Evolutionary conservation across 1,140 invertebrate genomes (phyloP).

Genomic region (Drosophila nigrodunni): DNA sequence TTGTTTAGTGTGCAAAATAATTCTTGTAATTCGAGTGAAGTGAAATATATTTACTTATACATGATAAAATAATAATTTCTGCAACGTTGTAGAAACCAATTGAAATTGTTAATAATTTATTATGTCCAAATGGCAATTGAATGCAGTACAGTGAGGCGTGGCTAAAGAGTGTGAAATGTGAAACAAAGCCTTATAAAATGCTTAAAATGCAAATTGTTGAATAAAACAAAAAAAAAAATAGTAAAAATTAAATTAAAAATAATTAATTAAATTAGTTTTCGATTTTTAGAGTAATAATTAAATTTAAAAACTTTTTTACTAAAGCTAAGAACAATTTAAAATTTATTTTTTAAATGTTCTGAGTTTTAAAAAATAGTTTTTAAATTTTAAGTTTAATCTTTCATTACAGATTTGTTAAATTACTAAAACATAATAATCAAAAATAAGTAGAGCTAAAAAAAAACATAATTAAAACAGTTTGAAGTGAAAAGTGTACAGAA

Average conservation of each 20-base stretch:
- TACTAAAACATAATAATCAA: not conserved
- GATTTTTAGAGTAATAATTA: no score
- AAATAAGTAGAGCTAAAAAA: conserved; percentile 1
- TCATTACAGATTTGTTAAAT: no score
- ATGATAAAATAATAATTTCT: conserved; percentile 1
- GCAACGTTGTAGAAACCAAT: conserved; percentile 12
- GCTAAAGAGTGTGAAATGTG: not conserved
- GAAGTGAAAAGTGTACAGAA: conserved; percentile 11
- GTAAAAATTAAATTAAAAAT: not conserved
- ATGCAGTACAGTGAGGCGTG: conserved; percentile 18
- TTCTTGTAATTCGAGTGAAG: conserved; percentile 27
- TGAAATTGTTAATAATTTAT: conserved; percentile 19
- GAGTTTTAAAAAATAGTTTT: no score
- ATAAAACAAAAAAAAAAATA: not conserved
- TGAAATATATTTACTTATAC: conserved; percentile 8
- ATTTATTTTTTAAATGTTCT: no score
- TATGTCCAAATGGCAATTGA: not conserved
- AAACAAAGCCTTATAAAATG: not conserved
- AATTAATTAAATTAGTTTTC: no score
- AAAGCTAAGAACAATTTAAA: no score
- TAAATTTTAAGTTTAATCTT: no score
- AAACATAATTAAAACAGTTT: conserved; percentile 2
- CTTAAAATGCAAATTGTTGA: not conserved
- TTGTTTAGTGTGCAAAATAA: conserved; percentile 25
- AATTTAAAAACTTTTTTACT: no score